A percentile compares a stretch with the other conserved stretches of the same genome.
phyloP scores from a whole-genome alignment of 2,113 vertebrate genomes.

The Erpornis zantholeuca region DNA sequence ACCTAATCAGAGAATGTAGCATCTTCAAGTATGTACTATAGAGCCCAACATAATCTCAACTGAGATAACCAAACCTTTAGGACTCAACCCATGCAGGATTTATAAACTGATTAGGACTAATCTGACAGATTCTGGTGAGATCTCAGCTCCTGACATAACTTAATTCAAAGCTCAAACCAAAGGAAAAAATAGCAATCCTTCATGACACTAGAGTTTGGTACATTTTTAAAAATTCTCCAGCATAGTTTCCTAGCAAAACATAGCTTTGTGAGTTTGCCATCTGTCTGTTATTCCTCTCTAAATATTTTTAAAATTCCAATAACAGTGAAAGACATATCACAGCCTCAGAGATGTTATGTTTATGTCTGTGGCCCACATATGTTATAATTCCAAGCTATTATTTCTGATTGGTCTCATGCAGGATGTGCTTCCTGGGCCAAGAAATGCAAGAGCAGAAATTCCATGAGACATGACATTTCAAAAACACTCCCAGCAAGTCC shows the following conservation, averaged over 20 bases:
- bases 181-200: background rate
- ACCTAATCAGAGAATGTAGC: background rate
- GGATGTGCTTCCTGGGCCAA: background rate
- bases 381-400: background rate
- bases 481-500: background rate
- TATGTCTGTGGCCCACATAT: background rate
- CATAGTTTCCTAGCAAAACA: background rate
- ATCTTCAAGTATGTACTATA: accelerated
- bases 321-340: background rate
- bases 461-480: background rate
- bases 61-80: background rate
- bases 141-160: background rate
- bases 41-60: background rate
- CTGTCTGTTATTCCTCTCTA: background rate
- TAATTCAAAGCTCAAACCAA: background rate
- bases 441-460: background rate
- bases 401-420: background rate
- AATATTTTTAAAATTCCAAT: background rate
- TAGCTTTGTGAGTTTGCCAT: background rate
- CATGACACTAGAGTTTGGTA: background rate
- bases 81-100: background rate
- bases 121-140: background rate
- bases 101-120: background rate
- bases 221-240: background rate
- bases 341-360: background rate